These are phyloP conservation scores for Mythimna vitellina DNA, from an alignment of 2,888 invertebrate genomes.

Conservation along the genomic window DNA sequence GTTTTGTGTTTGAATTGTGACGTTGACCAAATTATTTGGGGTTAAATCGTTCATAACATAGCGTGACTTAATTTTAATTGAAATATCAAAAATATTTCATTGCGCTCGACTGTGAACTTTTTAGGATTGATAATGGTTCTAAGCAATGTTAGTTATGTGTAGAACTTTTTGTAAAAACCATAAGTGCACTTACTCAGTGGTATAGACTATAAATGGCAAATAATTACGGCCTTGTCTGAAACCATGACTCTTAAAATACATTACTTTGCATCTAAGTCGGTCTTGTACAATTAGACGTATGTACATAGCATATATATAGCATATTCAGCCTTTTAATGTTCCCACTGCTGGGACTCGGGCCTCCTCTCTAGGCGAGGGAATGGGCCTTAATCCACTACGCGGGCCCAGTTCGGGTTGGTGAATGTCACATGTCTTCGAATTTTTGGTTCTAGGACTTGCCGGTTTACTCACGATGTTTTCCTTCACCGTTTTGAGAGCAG, in stretches of 20 bases:
- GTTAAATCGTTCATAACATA: constrained; percentile 1
- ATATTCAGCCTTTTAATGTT: no score
- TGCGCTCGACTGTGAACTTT: neutral
- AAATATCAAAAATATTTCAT: neutral
- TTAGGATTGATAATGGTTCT: neutral
- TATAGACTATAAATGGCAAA: constrained; percentile 17
- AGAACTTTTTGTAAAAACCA: constrained; percentile 3
- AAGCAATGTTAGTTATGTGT: neutral
- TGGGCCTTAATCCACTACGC: no score
- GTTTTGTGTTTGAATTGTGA: constrained; percentile 16
- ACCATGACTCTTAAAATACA: constrained; percentile 27
- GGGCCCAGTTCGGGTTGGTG: no score
- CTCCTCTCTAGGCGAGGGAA: no score
- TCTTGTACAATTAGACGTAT: neutral
- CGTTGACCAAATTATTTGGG: constrained; percentile 2
- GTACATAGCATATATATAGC: no score
- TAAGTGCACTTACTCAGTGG: constrained; percentile 9
- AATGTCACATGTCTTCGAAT: no score
- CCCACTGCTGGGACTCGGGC: no score
- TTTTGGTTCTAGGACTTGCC: no score
- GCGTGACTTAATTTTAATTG: constrained; percentile 14
- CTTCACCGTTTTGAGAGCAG: no score
- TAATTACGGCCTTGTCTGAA: constrained; percentile 26
- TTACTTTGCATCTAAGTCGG: constrained; percentile 5
- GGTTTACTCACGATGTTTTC: no score